Conservation (phyloP, 2,888 invertebrate genomes). For the Cantharis rustica region DNA sequence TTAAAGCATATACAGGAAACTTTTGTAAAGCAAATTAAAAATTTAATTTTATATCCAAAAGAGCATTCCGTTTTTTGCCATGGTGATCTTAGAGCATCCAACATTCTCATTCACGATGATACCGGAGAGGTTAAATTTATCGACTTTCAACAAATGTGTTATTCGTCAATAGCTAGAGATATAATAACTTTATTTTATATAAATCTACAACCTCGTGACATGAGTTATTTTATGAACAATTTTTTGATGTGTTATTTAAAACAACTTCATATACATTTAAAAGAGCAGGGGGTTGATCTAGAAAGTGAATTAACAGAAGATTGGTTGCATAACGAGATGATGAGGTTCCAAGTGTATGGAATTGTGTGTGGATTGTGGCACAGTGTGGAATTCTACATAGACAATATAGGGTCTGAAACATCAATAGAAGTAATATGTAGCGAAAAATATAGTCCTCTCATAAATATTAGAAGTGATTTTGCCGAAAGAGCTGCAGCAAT, state of each 20-base stretch:
- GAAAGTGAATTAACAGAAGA: background rate
- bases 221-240: background rate
- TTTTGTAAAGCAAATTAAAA: background rate
- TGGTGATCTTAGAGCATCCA: background rate
- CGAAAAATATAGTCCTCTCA: too few relatives aligned
- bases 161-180: background rate
- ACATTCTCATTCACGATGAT: background rate
- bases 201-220: background rate
- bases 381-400: background rate
- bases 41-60: background rate
- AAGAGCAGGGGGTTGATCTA: background rate
- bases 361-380: background rate
- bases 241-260: background rate
- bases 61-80: background rate
- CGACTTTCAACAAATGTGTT: background rate
- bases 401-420: background rate
- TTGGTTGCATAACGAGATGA: background rate
- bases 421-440: background rate
- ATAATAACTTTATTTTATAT: background rate
- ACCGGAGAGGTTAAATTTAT: background rate
- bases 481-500: background rate
- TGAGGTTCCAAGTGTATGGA: background rate
- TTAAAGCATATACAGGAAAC: background rate
- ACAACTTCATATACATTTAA: background rate
- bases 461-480: too few relatives aligned